These are phyloP conservation scores for Homarus americanus DNA, from an alignment of 1,140 invertebrate genomes.

Conservation along the genomic window DNA sequence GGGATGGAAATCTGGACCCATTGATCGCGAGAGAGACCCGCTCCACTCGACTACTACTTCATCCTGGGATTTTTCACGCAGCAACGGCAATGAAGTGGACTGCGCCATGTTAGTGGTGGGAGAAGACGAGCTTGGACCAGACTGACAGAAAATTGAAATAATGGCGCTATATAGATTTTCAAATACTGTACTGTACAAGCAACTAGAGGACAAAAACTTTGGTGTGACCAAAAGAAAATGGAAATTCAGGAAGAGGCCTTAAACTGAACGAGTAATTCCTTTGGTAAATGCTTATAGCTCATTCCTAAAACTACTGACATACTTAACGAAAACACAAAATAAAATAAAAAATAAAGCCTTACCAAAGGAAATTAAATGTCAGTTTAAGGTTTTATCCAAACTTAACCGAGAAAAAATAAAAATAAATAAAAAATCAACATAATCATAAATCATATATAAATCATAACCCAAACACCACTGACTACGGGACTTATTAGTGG, in stretches of 20 bases:
- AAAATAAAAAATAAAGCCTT: not conserved
- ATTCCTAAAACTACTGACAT: too few relatives aligned
- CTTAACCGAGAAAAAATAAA: not conserved
- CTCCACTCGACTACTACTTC: slow-evolving; percentile 75
- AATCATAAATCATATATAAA: not conserved
- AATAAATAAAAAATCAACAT: too few relatives aligned
- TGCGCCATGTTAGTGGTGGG: slow-evolving; percentile 61
- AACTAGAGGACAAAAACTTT: not conserved
- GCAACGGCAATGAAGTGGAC: slow-evolving; percentile 74
- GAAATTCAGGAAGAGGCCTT: not conserved
- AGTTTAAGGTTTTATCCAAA: not conserved
- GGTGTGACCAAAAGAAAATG: not conserved
- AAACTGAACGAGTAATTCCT: not conserved
- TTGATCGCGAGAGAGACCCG: slow-evolving; percentile 65
- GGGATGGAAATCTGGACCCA: slow-evolving; percentile 87
- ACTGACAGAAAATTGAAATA: slow-evolving; percentile 60
- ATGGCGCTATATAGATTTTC: slow-evolving; percentile 21
- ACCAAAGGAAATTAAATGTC: not conserved
- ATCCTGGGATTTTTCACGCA: slow-evolving; percentile 55
- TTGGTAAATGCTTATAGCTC: not conserved
- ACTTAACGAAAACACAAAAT: not conserved
- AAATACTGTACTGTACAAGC: not conserved
- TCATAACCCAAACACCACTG: not conserved
- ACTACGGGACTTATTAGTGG: not conserved
- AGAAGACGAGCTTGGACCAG: slow-evolving; percentile 59